A percentile compares a stretch with the other conserved stretches of the same genome.
phyloP scores from a whole-genome alignment of 2,797 vertebrate genomes.

The Mastacembelus armatus region DNA sequence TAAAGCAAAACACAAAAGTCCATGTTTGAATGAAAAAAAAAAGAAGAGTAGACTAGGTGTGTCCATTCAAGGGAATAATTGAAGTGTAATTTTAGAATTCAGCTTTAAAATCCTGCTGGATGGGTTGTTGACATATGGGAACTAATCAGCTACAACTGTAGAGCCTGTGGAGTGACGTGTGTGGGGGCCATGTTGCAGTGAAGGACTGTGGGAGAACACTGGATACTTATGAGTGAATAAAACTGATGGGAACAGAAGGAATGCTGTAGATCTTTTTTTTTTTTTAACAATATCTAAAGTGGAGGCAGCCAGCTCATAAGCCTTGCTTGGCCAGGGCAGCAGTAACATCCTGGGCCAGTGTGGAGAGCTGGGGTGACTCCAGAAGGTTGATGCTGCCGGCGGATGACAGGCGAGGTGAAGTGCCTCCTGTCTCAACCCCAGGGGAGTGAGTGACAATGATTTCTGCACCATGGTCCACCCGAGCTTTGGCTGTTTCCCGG shows the following conservation, averaged over 20 bases:
- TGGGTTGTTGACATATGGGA: constrained; percentile 32
- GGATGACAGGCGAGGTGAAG: constrained; percentile 91
- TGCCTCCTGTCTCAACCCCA: constrained; percentile 86
- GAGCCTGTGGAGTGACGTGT: too few species aligned
- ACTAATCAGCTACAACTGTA: constrained; percentile 37
- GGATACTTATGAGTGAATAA: constrained; percentile 37
- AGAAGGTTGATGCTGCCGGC: constrained; percentile 94
- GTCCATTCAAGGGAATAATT: constrained; percentile 1
- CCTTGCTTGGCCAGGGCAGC: constrained; percentile 96
- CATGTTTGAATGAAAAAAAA: constrained; percentile 7
- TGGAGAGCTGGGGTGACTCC: constrained; percentile 94
- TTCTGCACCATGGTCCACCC: constrained; percentile 95
- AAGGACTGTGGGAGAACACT: constrained; percentile 35
- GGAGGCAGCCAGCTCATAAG: constrained; percentile 85
- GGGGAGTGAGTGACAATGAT: constrained; percentile 91
- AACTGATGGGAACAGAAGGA: constrained; percentile 18
- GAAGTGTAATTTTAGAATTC: constrained; percentile 36
- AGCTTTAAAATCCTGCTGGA: constrained; percentile 61
- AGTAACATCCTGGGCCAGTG: constrained; percentile 95
- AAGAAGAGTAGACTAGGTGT: constrained; percentile 1
- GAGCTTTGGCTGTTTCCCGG: constrained; percentile 92
- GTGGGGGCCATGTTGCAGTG: constrained; percentile 24
- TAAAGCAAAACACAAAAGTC: constrained; percentile 44
- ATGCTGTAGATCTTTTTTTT: constrained; percentile 1
- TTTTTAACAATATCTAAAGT: neutral